These are phyloP conservation scores for Lepus europaeus DNA, from an alignment of 2,113 vertebrate species.

Conservation along the genomic window DNA sequence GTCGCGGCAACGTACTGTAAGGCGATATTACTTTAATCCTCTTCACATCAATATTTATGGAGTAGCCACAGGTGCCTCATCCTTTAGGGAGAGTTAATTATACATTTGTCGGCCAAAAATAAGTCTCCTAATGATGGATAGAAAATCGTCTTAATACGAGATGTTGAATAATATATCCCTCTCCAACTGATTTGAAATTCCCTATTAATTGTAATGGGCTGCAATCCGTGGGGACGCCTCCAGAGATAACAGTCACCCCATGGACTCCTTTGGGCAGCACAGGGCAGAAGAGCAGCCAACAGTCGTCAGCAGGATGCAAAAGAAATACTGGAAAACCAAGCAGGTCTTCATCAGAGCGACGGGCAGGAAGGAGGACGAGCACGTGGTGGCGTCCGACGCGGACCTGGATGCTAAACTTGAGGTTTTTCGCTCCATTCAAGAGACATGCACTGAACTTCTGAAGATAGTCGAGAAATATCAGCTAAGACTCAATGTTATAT, in stretches of 20 bases:
- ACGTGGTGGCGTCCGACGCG: no score
- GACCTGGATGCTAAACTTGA: no score
- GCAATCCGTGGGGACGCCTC: not conserved
- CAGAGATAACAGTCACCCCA: not conserved
- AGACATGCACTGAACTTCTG: no score
- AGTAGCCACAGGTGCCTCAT: conserved; percentile 64
- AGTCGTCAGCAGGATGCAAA: no score
- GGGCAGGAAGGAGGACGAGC: no score
- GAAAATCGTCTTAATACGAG: not conserved
- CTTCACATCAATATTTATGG: conserved; percentile 66
- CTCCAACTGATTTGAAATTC: conserved; percentile 10
- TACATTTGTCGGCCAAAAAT: conserved; percentile 12
- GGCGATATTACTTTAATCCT: conserved; percentile 43
- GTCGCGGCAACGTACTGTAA: conserved; percentile 34
- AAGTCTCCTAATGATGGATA: not conserved
- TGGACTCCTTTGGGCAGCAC: no score
- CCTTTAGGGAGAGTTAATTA: conserved; percentile 42
- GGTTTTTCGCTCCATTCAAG: no score
- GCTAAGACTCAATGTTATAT: no score
- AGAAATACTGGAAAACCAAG: no score
- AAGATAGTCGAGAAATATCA: no score
- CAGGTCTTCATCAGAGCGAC: no score
- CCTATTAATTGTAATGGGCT: not conserved
- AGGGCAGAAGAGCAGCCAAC: no score
- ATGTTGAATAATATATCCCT: not conserved